A percentile compares a stretch with the other conserved stretches of the same genome.
Evolutionary conservation across 2,797 vertebrate genomes (phyloP).

Genomic region (Sebastolobus altivelis): DNA sequence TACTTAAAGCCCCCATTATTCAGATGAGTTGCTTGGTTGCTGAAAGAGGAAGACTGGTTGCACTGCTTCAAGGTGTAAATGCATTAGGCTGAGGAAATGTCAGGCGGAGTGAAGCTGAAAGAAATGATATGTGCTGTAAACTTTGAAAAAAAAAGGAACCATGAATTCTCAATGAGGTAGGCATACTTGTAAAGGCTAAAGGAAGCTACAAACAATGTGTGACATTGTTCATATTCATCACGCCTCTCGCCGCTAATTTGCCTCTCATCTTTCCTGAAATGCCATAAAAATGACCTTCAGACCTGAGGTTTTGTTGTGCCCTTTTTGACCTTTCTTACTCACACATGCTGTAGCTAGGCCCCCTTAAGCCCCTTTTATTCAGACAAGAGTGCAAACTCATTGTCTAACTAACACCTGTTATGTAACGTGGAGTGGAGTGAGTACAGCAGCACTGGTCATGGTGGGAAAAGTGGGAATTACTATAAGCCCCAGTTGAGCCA

Average conservation of each 20-base stretch:
- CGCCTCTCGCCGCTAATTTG: not conserved
- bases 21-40: constrained; percentile 32
- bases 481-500: constrained; percentile 3
- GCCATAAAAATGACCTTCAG: constrained; percentile 26
- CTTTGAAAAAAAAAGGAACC: not conserved
- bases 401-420: constrained; percentile 70
- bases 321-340: constrained; percentile 40
- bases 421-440: constrained; percentile 56
- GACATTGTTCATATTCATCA: constrained; percentile 22
- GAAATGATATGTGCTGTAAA: not conserved
- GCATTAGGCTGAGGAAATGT: constrained; percentile 21
- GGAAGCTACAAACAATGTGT: not conserved
- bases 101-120: constrained; percentile 1
- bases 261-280: constrained; percentile 34
- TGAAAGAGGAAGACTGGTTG: constrained; percentile 23
- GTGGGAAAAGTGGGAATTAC: constrained; percentile 31
- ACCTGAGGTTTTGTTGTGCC: constrained; percentile 16
- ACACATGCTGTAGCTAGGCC: constrained; percentile 21
- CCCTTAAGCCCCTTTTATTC: constrained; percentile 49
- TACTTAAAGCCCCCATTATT: constrained; percentile 55
- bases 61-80: constrained; percentile 39
- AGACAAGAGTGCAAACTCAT: constrained; percentile 53
- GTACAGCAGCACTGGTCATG: constrained; percentile 29
- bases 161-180: constrained; percentile 4
- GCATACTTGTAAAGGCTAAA: not conserved